Base-by-base conservation (phyloP, 2,888 invertebrate genomes). In the Dicroscelio sp. region DNA sequence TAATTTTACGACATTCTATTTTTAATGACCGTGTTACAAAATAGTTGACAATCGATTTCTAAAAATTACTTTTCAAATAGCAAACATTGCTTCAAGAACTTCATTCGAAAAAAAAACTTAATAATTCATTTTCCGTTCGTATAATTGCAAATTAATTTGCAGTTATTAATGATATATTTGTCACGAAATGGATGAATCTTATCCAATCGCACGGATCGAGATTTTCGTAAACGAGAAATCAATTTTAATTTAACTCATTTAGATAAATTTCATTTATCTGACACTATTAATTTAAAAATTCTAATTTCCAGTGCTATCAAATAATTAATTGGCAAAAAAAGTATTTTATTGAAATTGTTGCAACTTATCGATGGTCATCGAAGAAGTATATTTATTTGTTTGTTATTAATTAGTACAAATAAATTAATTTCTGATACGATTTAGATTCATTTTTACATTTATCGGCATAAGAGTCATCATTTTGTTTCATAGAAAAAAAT, bases 261-360 rank as follows among this genome's bases (percentile, higher is more conserved):
- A 52, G 67, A 80, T 80, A 80, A n/a, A 67, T 67, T 65, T 48
- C 33, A 48, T n/a, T 25, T 52, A 67, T 80, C 78, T 48, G 0
- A 5, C 20, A 4, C 27, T 67, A 80, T 67, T 55, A 80, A 67
- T 80, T 65, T 63, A 43, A 63, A 65, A 48, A 23, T 80, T 67
- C 52, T 80, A 80, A 80, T 65, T 80, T 80, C 48, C 52, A 38
- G 35, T 10, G 52, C 55, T 82, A 82, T 35, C 82, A 3, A 3
- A 27, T 71, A 82, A 82, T 71, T 82, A 82, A 82, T 82, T 71
- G 60, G 23, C 60, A 71, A 58, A 82, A 78, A 69, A 55, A 33
- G 43, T 33, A 55, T 67, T 60, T 60, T 35, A 35, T 35, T 80
- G 23, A 55, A 69, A 67, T 69, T 27, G 23, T 25, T 63, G 65